phyloP scores from a whole-genome alignment of 2,113 vertebrate genomes.

The Narcine bancroftii region DNA sequence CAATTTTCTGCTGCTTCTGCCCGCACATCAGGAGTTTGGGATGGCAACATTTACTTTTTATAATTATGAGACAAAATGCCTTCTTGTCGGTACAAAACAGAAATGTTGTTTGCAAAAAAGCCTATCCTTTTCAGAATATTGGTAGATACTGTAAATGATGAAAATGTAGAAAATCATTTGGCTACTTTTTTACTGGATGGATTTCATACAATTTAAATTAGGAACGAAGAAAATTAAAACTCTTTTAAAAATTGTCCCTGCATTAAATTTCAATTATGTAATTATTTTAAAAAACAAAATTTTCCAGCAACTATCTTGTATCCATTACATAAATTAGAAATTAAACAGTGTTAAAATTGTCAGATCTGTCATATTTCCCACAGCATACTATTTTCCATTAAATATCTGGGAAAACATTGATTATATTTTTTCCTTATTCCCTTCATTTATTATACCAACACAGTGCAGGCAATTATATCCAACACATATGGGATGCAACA shows the following conservation, averaged over 20 bases:
- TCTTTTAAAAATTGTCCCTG: neutral
- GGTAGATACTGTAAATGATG: neutral
- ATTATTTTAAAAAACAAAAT: neutral
- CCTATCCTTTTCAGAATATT: neutral
- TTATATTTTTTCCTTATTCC: neutral
- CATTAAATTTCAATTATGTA: neutral
- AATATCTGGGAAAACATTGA: neutral
- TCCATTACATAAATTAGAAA: neutral
- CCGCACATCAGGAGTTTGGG: neutral
- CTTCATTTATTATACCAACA: neutral
- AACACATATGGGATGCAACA: neutral
- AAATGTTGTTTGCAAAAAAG: neutral
- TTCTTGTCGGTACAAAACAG: neutral
- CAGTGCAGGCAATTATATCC: neutral
- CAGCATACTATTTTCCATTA: conserved; percentile 13
- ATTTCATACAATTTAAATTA: neutral
- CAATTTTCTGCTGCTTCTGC: neutral
- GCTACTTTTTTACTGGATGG: neutral
- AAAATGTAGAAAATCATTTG: neutral
- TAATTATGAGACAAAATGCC: neutral
- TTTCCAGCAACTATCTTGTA: neutral
- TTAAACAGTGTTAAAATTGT: neutral
- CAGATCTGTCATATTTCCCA: neutral
- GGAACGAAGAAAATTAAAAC: neutral
- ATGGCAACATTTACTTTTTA: neutral